Base-by-base conservation (phyloP, 2,888 invertebrate genomes). In the Oligia fasciuncula region DNA sequence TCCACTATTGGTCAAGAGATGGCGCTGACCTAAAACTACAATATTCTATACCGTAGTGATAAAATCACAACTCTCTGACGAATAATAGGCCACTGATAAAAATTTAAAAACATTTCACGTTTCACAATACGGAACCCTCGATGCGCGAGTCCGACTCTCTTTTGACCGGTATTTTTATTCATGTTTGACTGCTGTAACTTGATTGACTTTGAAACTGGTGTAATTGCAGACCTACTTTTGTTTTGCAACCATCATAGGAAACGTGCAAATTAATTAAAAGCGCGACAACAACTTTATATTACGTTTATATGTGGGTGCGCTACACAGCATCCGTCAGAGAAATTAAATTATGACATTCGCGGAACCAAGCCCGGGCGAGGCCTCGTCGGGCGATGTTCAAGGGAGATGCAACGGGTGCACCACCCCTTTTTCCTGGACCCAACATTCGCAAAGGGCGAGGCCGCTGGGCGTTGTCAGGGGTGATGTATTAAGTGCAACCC, bases 321-420 rank as follows among this genome's bases (percentile, higher is more conserved):
- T 67, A 43, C 51, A 40, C 19, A 82, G 17, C 63, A 63, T 49
- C 23, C n/a, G 35, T n/a, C 35, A n/a, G 4, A 29, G 23, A 60
- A 54, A 60, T 43, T 66, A 0, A 66, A 70, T 84, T 0, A 23
- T 19, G 68, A 76, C 23, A 40, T 63, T 79, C 29, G 43, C 19
- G 1, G 46, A 23, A 63, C 23, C 63, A 63, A 70, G 40, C 60
- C 40, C 29, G 57, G 57, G 62, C 40, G 63, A 70, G 66, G 73
- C 35, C n/a, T 62, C n/a, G 40, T 4, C 46, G 40, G 65, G 51
- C 17, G 51, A 23, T 23, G n/a, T 51, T 17, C 19, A 69, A n/a
- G 69, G 82, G 81, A 43, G 73, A 43, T 60, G 79, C 68, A 84
- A 11, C 35, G 60, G 65, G 69, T 73, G 85, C 85, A 82, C 67